Evolutionary conservation across 2,113 vertebrate genomes (phyloP), one percentile per base, ranked within the genome.

Genomic region (Elachura formosa): DNA sequence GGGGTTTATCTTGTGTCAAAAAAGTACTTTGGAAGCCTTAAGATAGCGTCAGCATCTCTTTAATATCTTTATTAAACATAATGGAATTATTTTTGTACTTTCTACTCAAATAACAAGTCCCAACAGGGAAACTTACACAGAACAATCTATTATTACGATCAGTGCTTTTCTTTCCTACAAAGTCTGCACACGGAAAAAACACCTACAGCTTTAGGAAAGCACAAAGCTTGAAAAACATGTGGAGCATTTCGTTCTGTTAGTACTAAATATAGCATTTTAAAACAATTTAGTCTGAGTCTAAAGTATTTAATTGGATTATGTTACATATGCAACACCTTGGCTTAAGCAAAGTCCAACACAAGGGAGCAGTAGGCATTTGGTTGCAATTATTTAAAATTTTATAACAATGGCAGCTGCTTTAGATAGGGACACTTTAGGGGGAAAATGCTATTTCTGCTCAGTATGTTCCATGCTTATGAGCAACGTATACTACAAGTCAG

Each of bases 251-350:
- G 72, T 63, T 80, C 77, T 72, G 64, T 12, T 56, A 33, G 40
- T 38, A 41, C 74, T 92, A 96, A 90, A 96, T 82, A 95, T 43
- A 96, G 90, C 59, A 67, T 67, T 69, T 84, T 56, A 94, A 94
- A 91, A 91, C 58, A 93, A 84, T 96, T 55, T 56, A 81, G 68
- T 56, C 59, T 76, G 54, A 84, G 48, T 51, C 72, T 45, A 38
- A 75, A 90, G 66, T 64, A 90, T 63, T 91, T 94, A 89, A 88
- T 45, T 79, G 91, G 78, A 84, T 96, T 96, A 73, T 13, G 26
- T 66, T 75, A 81, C 75, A 77, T 62, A 89, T 56, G 66, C 38
- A 77, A 84, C 87, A 94, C 91, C 85, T 95, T 40, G 41, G 51
- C 55, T 84, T 76, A 89, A 92, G 87, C 64, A 36, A 91, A 88